Evolutionary conservation across 2,797 vertebrate genomes (phyloP), one percentile per base, ranked within the genome.

Genomic region (Artibeus lituratus): DNA sequence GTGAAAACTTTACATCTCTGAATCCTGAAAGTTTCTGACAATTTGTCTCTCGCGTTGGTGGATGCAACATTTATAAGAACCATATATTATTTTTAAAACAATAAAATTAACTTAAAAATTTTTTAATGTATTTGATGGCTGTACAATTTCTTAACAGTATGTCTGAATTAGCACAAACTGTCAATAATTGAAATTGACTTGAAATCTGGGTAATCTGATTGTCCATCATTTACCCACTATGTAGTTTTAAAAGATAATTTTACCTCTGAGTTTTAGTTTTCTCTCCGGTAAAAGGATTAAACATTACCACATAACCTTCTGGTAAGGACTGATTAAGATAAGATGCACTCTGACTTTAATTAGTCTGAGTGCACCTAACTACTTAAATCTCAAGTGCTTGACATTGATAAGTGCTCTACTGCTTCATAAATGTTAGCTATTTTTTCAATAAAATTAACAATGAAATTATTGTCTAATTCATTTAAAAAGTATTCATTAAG

Each of bases 301-400:
- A 42, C 5, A 87, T 53, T 67, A 26, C 8, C 16, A 57, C 14
- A 22, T 9, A 65, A 18, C 7, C 10, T 87, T 51, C 74, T 32
- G 29, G 26, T 76, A n/a, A 84, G 21, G 21, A 53, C 1, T 84
- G 51, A 87, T 85, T 47, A 91, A 94, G 39, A 47, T 76, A 59
- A 83, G 81, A 62, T 70, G 84, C 21, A 53, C 69, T 87, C 69
- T 59, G 32, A 88, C 44, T 35, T 88, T 67, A 93, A 83, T 37
- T 65, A 85, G 32, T n/a, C n/a, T 55, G 55, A 96, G 15, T 57
- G 14, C 12, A 37, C 76, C 12, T 51, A 92, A 78, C 4, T 39
- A 93, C 49, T 96, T 88, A 84, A 88, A 81, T 55, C 72, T 42
- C n/a, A 93, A 85, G n/a, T 88, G n/a, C 19, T 24, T 88, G 29